Base-by-base conservation (phyloP, 1,140 invertebrate genomes). In the Bombus superbus region DNA sequence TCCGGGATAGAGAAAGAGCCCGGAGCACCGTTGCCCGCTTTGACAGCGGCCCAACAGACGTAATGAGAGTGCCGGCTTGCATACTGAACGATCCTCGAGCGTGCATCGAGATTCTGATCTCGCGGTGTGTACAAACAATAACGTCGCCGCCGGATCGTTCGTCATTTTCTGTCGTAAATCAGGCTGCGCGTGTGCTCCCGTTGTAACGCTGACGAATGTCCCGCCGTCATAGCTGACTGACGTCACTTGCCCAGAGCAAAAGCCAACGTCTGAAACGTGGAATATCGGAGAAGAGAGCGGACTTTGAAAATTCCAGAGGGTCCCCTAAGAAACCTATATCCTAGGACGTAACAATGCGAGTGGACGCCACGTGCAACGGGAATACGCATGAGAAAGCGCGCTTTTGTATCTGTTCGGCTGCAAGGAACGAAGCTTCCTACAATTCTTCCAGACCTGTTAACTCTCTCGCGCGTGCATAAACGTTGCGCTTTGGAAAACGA, bases 21-120 rank as follows among this genome's bases (percentile, higher is more conserved):
- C 35, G 18, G 18, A 11, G 40, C 38, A 40, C 32, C 64, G 62
- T 71, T 74, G 81, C 62, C 40, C 68, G 66, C 32, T 88, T 90
- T 87, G 82, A 90, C 81, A 89, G 85, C 62, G 69, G 68, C 71
- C 76, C 53, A 64, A 85, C 78, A 15, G 85, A 82, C 78, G 71
- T 89, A 91, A 91, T 83, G 83, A 88, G 87, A 85, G 68, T 79
- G 78, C 53, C n/a, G 47, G 62, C 85, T 89, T 64, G 88, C 88
- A 84, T 90, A 89, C 85, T 53, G 78, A 89, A 77, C 66, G 72
- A 18, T 81, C 40, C 71, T 82, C 80, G 40, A 40, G 42, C 68
- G 66, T 69, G 38, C 81, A 88, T 89, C 86, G 72, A 78, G 64
- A 89, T 87, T 90, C 74, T 57, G 85, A 89, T 90, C 86, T 89